Conservation (phyloP, 2,113 vertebrate genomes). For the Psilopogon haemacephalus region DNA sequence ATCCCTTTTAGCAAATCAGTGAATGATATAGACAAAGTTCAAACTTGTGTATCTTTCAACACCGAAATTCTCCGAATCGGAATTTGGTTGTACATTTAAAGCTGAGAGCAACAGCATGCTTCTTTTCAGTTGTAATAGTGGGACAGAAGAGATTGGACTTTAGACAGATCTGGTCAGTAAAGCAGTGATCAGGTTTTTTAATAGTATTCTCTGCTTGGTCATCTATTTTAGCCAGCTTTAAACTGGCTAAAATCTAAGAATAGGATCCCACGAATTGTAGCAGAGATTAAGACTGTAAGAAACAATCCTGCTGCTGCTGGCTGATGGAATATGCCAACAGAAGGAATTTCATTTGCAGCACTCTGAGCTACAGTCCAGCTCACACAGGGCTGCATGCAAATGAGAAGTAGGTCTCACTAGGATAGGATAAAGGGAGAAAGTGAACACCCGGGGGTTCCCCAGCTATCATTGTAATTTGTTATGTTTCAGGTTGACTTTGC, state of each 20-base stretch:
- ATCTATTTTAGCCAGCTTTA: conserved; percentile 34
- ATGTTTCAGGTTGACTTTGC: background rate
- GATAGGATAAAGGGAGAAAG: background rate
- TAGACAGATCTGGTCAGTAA: background rate
- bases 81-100: background rate
- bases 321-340: conserved; percentile 23
- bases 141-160: background rate
- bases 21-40: background rate
- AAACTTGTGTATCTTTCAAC: background rate
- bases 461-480: background rate
- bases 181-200: background rate
- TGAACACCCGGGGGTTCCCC: background rate
- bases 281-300: background rate
- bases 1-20: no score
- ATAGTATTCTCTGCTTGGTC: background rate
- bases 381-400: background rate
- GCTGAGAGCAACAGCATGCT: background rate
- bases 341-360: background rate
- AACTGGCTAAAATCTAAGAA: conserved; percentile 24
- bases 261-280: conserved; percentile 15
- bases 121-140: background rate
- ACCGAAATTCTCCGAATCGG: background rate
- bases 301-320: background rate
- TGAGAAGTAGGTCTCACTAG: background rate
- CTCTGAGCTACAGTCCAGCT: background rate